phyloP scores from a whole-genome alignment of 2,888 invertebrate species.

The Melanchra persicariae region DNA sequence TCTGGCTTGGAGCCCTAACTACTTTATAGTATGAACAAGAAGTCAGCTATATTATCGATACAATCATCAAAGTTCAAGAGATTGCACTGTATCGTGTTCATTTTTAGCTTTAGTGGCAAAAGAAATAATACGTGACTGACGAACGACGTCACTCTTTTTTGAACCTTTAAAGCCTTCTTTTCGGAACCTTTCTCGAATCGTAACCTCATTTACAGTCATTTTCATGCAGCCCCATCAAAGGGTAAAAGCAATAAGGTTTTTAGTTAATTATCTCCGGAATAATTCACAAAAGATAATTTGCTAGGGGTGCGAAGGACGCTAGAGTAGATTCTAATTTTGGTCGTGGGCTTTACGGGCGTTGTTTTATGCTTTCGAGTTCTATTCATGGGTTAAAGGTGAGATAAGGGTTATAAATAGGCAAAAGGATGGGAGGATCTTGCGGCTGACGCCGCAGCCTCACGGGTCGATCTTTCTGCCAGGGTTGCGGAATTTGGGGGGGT shows the following conservation, averaged over 20 bases:
- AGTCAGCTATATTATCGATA: no score
- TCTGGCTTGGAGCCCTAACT: no score
- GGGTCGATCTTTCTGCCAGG: no score
- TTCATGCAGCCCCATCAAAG: conserved; percentile 21
- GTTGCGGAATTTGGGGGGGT: no score
- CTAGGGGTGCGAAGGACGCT: conserved; percentile 7
- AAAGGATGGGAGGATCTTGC: not conserved
- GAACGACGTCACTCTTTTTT: no score
- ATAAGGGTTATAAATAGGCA: not conserved
- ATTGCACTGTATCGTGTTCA: no score
- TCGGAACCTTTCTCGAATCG: not conserved
- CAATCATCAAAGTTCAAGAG: no score
- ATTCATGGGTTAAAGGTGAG: conserved; percentile 7
- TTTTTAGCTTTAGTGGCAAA: no score
- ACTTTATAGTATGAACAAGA: no score
- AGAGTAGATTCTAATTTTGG: conserved; percentile 30
- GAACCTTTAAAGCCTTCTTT: no score
- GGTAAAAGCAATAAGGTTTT: conserved; percentile 30
- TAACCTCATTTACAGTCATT: conserved; percentile 5
- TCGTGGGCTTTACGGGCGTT: not conserved
- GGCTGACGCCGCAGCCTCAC: no score
- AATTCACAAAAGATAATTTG: conserved; percentile 51
- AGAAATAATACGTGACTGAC: no score
- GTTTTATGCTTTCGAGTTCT: not conserved
- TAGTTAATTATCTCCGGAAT: conserved; percentile 33